These are phyloP conservation scores for Blastobasis lacticolella DNA, from an alignment of 2,888 invertebrate species.

Conservation along the genomic window DNA sequence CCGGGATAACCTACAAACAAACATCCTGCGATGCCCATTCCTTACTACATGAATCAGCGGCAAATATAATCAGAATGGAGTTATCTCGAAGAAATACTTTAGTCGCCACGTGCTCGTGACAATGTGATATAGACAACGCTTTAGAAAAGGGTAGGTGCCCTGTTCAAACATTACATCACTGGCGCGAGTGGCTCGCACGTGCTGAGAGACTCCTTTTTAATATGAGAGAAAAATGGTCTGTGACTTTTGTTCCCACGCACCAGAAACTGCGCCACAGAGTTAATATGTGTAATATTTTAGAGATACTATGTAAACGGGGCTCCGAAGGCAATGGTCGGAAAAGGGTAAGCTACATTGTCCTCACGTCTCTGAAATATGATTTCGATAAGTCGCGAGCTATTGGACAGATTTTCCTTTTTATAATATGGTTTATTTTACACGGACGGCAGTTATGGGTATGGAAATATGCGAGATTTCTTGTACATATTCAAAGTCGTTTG, in stretches of 20 bases:
- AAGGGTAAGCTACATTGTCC: constrained; percentile 62
- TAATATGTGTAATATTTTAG: neutral
- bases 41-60: constrained; percentile 5
- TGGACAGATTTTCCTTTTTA: constrained; percentile 57
- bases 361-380: constrained; percentile 71
- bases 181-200: neutral
- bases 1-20: no score
- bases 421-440: constrained; percentile 58
- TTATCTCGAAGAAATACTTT: constrained; percentile 63
- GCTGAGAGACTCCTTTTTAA: no score
- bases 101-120: constrained; percentile 68
- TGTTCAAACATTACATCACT: constrained; percentile 28
- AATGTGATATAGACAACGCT: constrained; percentile 69
- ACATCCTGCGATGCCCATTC: no score
- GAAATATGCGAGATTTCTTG: no score
- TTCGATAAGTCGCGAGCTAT: constrained; percentile 69
- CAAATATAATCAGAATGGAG: constrained; percentile 62
- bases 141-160: constrained; percentile 60
- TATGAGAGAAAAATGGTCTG: no score
- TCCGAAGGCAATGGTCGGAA: constrained; percentile 53
- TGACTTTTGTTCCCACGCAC: no score
- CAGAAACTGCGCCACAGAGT: neutral
- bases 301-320: constrained; percentile 34
- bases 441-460: constrained; percentile 2
- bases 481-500: no score